A percentile compares a stretch with the other conserved stretches of the same genome.
These are phyloP conservation scores for Drosophila suboccidentalis DNA, from an alignment of 2,888 invertebrate genomes.

Conservation along the genomic window DNA sequence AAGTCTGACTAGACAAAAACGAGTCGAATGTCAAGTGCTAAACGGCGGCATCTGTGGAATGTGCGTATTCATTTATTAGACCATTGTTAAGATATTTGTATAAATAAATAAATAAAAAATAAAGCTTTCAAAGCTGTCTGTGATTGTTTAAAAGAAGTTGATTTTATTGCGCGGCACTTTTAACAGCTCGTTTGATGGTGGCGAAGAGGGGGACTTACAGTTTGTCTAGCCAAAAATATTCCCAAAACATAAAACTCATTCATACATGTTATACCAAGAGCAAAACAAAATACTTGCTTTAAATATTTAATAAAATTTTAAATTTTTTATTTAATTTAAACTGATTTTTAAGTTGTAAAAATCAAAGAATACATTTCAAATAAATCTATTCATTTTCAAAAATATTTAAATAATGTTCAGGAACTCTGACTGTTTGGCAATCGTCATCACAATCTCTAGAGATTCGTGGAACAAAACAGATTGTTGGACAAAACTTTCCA, in stretches of 20 bases:
- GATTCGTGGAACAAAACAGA: no score
- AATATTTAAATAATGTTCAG: no score
- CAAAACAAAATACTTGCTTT: no score
- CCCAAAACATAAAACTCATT: constrained; percentile 6
- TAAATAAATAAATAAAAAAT: background rate
- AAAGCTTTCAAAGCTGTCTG: background rate
- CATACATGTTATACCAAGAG: background rate
- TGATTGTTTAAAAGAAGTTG: background rate
- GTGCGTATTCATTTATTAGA: constrained; percentile 22
- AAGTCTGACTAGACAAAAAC: constrained; percentile 17
- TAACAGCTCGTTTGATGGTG: constrained; percentile 17
- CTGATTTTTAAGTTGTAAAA: no score
- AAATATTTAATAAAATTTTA: no score
- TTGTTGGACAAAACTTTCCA: constrained; percentile 55
- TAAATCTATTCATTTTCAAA: no score
- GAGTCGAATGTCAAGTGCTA: constrained; percentile 36
- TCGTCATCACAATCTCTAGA: no score
- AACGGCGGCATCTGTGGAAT: constrained; percentile 25
- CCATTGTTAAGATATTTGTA: constrained; percentile 4
- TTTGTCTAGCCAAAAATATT: background rate
- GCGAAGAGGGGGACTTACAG: constrained; percentile 5
- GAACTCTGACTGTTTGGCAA: no score
- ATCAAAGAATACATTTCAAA: no score
- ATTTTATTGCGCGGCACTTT: constrained; percentile 29
- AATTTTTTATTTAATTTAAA: no score